These are phyloP conservation scores for Hypsibius dujardini DNA, from an alignment of 1,140 invertebrate species.

Conservation along the genomic window DNA sequence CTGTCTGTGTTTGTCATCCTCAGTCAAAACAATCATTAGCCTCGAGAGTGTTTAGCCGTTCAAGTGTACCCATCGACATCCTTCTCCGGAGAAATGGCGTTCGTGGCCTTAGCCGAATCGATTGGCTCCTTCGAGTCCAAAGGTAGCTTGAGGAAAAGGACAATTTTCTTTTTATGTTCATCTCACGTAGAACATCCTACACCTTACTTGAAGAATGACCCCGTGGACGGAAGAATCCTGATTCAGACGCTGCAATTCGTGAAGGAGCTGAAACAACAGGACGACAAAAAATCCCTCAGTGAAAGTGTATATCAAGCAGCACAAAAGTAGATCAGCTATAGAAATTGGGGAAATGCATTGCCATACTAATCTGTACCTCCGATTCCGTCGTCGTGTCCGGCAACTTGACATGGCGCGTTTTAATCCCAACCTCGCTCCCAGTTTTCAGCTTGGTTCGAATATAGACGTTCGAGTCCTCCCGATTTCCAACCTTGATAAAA, in stretches of 20 bases:
- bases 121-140: conserved; percentile 62
- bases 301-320: too few species aligned
- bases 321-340: too few species aligned
- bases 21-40: too few species aligned
- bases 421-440: conserved; percentile 72
- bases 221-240: conserved; percentile 67
- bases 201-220: conserved; percentile 66
- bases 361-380: conserved; percentile 54
- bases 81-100: conserved; percentile 63
- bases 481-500: conserved; percentile 55
- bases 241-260: conserved; percentile 57
- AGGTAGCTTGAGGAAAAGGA: conserved; percentile 62
- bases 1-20: too few species aligned
- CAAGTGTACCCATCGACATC: conserved; percentile 85
- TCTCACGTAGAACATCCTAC: not conserved
- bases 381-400: conserved; percentile 60
- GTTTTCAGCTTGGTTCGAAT: conserved; percentile 90
- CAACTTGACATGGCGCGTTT: conserved; percentile 59
- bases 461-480: conserved; percentile 96
- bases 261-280: conserved; percentile 42
- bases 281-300: too few species aligned
- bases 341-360: conserved; percentile 21
- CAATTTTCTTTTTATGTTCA: too few species aligned
- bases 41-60: too few species aligned
- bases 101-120: conserved; percentile 66